phyloP scores from a whole-genome alignment of 2,888 invertebrate genomes.

The Aspidiotus destructor region DNA sequence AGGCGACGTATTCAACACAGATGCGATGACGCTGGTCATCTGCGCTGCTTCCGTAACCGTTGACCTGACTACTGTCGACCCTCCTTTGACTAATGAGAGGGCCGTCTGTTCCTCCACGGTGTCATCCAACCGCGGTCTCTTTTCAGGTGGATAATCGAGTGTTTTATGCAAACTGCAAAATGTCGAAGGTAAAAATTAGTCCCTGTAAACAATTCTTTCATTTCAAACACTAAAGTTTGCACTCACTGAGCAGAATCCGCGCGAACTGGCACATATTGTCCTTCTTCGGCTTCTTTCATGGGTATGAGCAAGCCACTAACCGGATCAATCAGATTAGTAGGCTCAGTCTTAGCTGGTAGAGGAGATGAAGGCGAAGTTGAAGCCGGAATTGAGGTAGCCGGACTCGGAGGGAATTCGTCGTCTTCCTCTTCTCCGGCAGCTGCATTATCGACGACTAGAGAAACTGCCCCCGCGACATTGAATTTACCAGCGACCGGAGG shows the following conservation, averaged over 20 bases:
- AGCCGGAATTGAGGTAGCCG: not conserved
- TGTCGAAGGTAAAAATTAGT: not conserved
- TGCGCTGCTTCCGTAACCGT: not conserved
- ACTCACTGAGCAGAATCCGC: conserved; percentile 35
- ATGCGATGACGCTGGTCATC: conserved; percentile 19
- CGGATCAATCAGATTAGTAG: conserved; percentile 60
- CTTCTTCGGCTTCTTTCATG: conserved; percentile 61
- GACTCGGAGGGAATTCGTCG: conserved; percentile 17
- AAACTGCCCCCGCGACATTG: not conserved
- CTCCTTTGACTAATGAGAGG: conserved; percentile 14
- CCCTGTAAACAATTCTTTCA: not conserved
- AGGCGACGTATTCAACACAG: not conserved
- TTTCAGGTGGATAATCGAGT: conserved; percentile 14
- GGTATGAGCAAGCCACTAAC: conserved; percentile 62
- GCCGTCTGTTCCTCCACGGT: conserved; percentile 16
- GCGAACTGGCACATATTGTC: conserved; percentile 52
- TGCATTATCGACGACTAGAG: not conserved
- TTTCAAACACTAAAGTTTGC: not conserved
- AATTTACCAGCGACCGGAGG: not conserved
- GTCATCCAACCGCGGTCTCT: conserved; percentile 24
- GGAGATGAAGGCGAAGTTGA: conserved; percentile 32
- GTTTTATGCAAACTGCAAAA: conserved; percentile 15
- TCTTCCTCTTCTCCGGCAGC: conserved; percentile 3
- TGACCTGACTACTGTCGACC: not conserved
- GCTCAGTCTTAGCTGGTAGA: conserved; percentile 44